phyloP scores from a whole-genome alignment of 2,113 vertebrate genomes.

The Phyllostomus discolor region DNA sequence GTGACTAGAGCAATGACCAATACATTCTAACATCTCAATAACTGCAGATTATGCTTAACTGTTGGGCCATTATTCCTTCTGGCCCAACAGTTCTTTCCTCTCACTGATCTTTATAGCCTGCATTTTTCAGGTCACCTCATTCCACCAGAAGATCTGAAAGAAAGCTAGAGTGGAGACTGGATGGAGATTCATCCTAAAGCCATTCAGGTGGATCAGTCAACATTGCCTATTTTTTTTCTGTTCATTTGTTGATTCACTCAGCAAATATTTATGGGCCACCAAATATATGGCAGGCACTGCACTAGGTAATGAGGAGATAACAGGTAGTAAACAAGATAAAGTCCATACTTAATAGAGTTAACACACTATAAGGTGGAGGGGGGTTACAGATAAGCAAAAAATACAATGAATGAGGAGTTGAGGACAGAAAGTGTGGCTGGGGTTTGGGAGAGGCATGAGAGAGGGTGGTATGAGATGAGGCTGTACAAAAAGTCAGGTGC shows the following conservation, averaged over 20 bases:
- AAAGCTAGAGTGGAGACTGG: neutral
- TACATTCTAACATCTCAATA: neutral
- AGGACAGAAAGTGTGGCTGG: neutral
- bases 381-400: neutral
- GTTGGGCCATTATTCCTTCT: neutral
- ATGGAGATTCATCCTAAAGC: neutral
- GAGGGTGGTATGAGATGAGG: neutral
- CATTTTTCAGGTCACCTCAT: constrained; percentile 1
- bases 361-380: neutral
- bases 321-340: neutral
- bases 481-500: neutral
- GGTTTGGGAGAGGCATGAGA: no score
- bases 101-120: neutral
- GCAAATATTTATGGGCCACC: constrained; percentile 23
- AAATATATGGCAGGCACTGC: neutral
- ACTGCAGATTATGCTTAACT: neutral
- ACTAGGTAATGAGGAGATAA: neutral
- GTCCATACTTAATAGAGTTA: neutral
- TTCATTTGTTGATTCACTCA: neutral
- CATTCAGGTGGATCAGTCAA: neutral
- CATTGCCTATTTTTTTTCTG: neutral
- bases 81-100: neutral
- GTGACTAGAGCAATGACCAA: neutral
- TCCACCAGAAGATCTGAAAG: constrained; percentile 17
- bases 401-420: neutral